Percentiles rank a stretch among this genome's conserved stretches.
Evolutionary conservation across 2,888 invertebrate genomes (phyloP).

Genomic region (Drosophila meridionalis): DNA sequence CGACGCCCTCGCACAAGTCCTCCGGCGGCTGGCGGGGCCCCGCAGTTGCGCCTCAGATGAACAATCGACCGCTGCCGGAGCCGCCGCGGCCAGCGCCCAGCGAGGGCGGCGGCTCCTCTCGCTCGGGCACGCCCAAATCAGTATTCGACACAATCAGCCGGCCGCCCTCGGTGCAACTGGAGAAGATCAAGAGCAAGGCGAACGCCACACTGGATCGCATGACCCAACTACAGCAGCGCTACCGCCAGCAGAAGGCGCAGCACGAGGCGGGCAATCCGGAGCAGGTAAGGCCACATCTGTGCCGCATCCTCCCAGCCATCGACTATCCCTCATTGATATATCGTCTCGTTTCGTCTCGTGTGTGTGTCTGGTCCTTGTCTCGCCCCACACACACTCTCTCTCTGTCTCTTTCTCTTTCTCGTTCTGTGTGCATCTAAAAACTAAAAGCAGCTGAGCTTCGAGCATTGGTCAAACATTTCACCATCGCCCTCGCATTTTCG

Average conservation of each 20-base stretch:
- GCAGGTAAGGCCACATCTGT: slow-evolving; percentile 70
- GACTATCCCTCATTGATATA: slow-evolving; percentile 42
- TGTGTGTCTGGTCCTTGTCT: slow-evolving; percentile 50
- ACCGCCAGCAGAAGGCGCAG: slow-evolving; percentile 87
- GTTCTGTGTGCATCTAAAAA: slow-evolving; percentile 50
- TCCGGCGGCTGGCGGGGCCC: slow-evolving; percentile 59
- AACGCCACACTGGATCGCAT: slow-evolving; percentile 85
- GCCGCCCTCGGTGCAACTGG: slow-evolving; percentile 84
- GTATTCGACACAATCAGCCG: slow-evolving; percentile 84
- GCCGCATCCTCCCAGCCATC: slow-evolving; percentile 1
- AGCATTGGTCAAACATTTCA: slow-evolving; percentile 85
- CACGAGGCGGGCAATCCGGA: slow-evolving; percentile 83
- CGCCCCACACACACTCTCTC: slow-evolving; percentile 33
- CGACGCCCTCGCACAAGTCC: slow-evolving; percentile 79
- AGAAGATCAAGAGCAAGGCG: slow-evolving; percentile 85
- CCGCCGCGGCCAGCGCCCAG: slow-evolving; percentile 85
- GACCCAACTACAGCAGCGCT: slow-evolving; percentile 86
- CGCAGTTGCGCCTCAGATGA: slow-evolving; percentile 50
- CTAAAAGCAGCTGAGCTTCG: slow-evolving; percentile 74
- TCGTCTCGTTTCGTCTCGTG: slow-evolving; percentile 41
- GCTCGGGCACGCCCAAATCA: slow-evolving; percentile 83
- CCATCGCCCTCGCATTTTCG: slow-evolving; percentile 84
- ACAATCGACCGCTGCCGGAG: slow-evolving; percentile 86
- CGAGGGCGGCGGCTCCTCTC: slow-evolving; percentile 81
- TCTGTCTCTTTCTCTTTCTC: slow-evolving; percentile 46